Conservation (phyloP, 2,888 invertebrate species). For the Drosophila fungiperda region DNA sequence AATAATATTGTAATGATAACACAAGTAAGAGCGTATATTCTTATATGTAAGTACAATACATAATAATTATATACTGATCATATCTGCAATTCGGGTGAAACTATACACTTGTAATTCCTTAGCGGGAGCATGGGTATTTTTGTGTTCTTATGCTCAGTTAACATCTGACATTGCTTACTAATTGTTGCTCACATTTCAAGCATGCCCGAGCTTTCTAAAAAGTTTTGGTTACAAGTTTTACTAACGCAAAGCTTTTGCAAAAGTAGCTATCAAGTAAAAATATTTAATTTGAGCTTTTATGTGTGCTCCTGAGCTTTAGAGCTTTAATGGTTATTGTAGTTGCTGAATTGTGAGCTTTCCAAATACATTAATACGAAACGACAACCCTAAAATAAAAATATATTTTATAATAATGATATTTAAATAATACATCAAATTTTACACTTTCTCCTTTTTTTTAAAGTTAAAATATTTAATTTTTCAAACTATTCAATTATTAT, state of each 20-base stretch:
- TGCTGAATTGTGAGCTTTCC: not conserved
- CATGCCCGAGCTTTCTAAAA: not conserved
- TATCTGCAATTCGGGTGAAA: not conserved
- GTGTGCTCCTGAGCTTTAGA: not conserved
- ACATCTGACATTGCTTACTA: not conserved
- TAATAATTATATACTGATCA: not conserved
- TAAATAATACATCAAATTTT: not conserved
- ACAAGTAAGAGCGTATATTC: too few species aligned
- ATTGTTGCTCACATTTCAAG: too few species aligned
- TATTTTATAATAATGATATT: not conserved
- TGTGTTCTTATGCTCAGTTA: not conserved
- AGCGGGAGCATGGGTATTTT: conserved; percentile 14
- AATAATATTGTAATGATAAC: not conserved
- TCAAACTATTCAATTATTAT: not conserved
- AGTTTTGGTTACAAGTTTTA: not conserved
- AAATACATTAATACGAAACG: not conserved
- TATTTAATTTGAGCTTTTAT: not conserved
- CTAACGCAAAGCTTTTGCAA: not conserved
- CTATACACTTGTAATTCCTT: not conserved
- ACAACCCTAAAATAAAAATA: conserved; percentile 5
- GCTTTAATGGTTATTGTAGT: conserved; percentile 1
- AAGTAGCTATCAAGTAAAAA: not conserved
- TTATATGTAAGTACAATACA: not conserved
- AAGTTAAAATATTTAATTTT: not conserved
- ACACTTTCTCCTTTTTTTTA: too few species aligned